Conservation (phyloP, 2,888 invertebrate species). For the Clivina fossor region DNA sequence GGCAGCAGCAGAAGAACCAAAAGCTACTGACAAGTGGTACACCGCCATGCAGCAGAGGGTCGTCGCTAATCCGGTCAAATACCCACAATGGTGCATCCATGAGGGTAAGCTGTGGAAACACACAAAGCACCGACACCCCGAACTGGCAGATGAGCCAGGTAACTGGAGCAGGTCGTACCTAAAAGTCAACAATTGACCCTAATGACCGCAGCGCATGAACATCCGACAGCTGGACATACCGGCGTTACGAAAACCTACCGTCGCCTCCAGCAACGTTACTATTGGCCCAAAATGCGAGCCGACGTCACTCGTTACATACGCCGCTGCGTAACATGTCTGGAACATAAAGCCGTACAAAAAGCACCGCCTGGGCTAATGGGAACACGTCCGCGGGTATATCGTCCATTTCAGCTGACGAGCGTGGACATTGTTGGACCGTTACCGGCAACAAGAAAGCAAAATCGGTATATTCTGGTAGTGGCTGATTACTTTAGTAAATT, state of each 20-base stretch:
- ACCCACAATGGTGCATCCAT: not conserved
- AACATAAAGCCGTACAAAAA: not conserved
- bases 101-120: not conserved
- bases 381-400: not conserved
- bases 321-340: not conserved
- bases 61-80: not conserved
- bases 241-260: not conserved
- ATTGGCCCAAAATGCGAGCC: not conserved
- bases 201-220: not conserved
- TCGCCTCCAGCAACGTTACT: not conserved
- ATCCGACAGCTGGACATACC: not conserved
- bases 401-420: not conserved
- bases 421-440: not conserved
- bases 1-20: not conserved
- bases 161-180: not conserved
- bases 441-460: not conserved
- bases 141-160: not conserved
- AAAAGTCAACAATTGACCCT: not conserved
- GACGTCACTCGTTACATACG: not conserved
- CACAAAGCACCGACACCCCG: not conserved
- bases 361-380: not conserved
- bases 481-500: constrained; percentile 20
- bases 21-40: not conserved
- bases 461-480: not conserved
- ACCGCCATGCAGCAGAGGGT: not conserved